phyloP scores from a whole-genome alignment of 2,113 vertebrate species.

The zebrafish (Danio rerio) region GRCz12tu NC_133177.1:52335501-52336000 shows the following conservation, averaged over 20 bases:
- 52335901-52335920: not conserved
- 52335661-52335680: too few relatives aligned
- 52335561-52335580: too few relatives aligned
- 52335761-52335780: not conserved
- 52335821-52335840: not conserved
- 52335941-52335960: not conserved
- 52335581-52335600: too few relatives aligned
- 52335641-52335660: too few relatives aligned
- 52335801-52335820: not conserved
- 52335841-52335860: not conserved
- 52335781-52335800: not conserved
- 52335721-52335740: not conserved
- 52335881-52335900: not conserved
- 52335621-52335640: too few relatives aligned
- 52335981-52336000: not conserved
- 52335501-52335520: too few relatives aligned
- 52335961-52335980: slow-evolving; percentile 6
- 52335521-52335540: too few relatives aligned
- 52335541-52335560: too few relatives aligned
- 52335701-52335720: too few relatives aligned
- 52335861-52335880: not conserved
- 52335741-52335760: not conserved
- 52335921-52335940: not conserved
- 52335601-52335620: too few relatives aligned
- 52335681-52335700: too few relatives aligned